A percentile compares a stretch with the other conserved stretches of the same genome.
phyloP scores from a whole-genome alignment of 2,888 invertebrate genomes.

The Lepas anatifera region DNA sequence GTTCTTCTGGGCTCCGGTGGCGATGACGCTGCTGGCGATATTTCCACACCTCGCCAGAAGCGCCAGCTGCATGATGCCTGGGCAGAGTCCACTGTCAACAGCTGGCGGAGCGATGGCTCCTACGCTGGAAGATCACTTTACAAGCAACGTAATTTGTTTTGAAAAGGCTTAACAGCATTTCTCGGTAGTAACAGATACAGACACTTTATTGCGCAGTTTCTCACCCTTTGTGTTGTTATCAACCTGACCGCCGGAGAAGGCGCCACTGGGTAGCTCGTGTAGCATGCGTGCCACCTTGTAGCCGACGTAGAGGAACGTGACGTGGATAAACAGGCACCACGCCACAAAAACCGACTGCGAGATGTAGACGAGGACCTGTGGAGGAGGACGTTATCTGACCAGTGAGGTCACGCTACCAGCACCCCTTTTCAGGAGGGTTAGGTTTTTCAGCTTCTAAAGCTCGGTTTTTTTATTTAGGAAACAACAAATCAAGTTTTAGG shows the following conservation, averaged over 20 bases:
- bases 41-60: conserved; percentile 44
- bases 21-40: conserved; percentile 38
- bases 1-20: conserved; percentile 31
- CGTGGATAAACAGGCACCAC: conserved; percentile 42
- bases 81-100: too few relatives aligned
- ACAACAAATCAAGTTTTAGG: too few relatives aligned
- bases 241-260: conserved; percentile 17
- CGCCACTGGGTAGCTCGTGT: conserved; percentile 33
- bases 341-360: conserved; percentile 39
- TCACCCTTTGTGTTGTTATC: background rate
- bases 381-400: background rate
- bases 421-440: too few relatives aligned
- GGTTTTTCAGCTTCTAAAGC: too few relatives aligned
- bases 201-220: too few relatives aligned
- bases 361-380: background rate
- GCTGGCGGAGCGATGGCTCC: too few relatives aligned
- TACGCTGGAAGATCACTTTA: too few relatives aligned
- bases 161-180: too few relatives aligned
- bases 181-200: too few relatives aligned
- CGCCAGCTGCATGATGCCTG: conserved; percentile 40
- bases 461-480: too few relatives aligned
- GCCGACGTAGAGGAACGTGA: conserved; percentile 42
- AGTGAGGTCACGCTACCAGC: too few relatives aligned
- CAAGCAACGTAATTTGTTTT: too few relatives aligned
- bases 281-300: conserved; percentile 38